These are phyloP conservation scores for Xanthorhoe spadicearia DNA, from an alignment of 2,888 invertebrate genomes.

Conservation along the genomic window DNA sequence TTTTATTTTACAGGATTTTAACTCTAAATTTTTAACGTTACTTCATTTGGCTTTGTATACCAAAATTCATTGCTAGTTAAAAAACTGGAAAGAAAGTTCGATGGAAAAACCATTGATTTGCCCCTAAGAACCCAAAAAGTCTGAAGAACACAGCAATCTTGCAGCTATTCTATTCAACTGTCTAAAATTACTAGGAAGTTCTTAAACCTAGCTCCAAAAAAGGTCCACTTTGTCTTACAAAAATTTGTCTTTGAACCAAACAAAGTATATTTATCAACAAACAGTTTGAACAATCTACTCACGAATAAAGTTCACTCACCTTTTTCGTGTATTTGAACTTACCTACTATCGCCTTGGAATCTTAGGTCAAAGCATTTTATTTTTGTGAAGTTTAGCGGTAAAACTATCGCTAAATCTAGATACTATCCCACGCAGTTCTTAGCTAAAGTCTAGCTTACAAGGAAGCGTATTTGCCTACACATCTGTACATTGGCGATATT, in stretches of 20 bases:
- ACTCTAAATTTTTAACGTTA: too few relatives aligned
- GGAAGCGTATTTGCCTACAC: constrained; percentile 34
- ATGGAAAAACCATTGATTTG: too few relatives aligned
- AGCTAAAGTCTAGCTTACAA: constrained; percentile 28
- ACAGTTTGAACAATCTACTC: constrained; percentile 13
- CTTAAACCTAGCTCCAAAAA: too few relatives aligned
- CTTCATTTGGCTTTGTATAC: too few relatives aligned
- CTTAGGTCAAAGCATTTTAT: constrained; percentile 28
- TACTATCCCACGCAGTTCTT: constrained; percentile 37
- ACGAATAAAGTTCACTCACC: constrained; percentile 31
- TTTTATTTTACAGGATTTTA: too few relatives aligned
- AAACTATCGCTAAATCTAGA: constrained; percentile 41
- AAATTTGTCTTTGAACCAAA: not conserved
- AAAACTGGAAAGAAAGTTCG: too few relatives aligned
- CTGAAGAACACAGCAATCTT: too few relatives aligned
- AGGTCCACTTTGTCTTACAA: too few relatives aligned
- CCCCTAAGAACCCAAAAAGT: too few relatives aligned
- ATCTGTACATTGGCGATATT: constrained; percentile 32
- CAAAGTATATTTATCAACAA: not conserved
- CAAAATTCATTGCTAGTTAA: too few relatives aligned
- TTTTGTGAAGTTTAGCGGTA: constrained; percentile 25
- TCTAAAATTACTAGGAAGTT: too few relatives aligned
- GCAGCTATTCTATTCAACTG: too few relatives aligned
- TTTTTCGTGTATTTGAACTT: constrained; percentile 22
- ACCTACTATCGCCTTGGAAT: constrained; percentile 24